These are phyloP conservation scores for Trematomus loennbergii DNA, from an alignment of 2,113 vertebrate species.

Conservation along the genomic window DNA sequence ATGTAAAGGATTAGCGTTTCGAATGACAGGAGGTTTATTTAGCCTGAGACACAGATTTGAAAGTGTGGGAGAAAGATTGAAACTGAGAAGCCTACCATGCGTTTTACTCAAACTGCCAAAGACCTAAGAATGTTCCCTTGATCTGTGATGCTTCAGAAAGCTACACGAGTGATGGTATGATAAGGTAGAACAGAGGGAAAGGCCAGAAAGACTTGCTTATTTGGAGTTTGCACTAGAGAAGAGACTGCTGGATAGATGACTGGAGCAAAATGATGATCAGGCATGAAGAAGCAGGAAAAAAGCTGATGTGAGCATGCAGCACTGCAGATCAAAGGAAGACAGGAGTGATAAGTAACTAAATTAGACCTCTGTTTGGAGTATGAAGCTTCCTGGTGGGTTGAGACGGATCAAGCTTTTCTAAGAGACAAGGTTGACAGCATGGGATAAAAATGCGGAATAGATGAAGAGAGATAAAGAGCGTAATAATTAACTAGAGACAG, in stretches of 20 bases:
- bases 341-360: constrained; percentile 18
- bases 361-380: constrained; percentile 1
- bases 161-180: constrained; percentile 9
- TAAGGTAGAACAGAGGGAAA: neutral
- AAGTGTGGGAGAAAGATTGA: neutral
- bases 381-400: neutral
- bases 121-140: constrained; percentile 13
- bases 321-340: constrained; percentile 43
- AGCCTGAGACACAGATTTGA: constrained; percentile 6
- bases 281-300: constrained; percentile 22
- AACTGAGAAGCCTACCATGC: neutral
- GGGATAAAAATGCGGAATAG: constrained; percentile 7
- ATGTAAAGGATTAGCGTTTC: constrained; percentile 5
- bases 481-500: constrained; percentile 30
- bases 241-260: constrained; percentile 17
- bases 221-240: neutral
- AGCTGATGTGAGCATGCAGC: neutral
- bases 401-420: constrained; percentile 15
- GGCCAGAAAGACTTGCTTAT: neutral
- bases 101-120: neutral
- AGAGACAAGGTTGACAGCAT: constrained; percentile 12
- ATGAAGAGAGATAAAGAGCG: neutral
- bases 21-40: neutral
- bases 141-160: constrained; percentile 1
- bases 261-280: constrained; percentile 28